Conservation (phyloP, 2,888 invertebrate species). For the Beris morrisii region DNA sequence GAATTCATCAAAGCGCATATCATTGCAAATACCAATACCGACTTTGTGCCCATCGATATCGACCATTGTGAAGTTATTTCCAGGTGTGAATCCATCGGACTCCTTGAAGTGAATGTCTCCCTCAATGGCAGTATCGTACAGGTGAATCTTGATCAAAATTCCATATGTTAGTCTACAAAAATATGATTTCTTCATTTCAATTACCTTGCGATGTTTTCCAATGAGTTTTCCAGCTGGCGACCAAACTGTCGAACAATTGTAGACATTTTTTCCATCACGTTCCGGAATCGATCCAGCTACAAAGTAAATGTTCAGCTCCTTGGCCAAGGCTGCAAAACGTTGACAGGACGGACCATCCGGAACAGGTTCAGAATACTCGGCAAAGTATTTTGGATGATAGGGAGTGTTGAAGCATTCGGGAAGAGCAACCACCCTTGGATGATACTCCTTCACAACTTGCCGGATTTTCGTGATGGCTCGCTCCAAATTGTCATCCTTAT, state of each 20-base stretch:
- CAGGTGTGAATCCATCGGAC: conserved; percentile 78
- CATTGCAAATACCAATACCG: conserved; percentile 95
- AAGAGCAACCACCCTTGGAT: conserved; percentile 67
- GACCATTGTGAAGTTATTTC: conserved; percentile 74
- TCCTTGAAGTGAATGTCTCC: conserved; percentile 88
- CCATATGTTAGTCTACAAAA: too few relatives aligned
- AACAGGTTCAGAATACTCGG: conserved; percentile 82
- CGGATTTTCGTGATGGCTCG: conserved; percentile 69
- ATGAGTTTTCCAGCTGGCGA: conserved; percentile 74
- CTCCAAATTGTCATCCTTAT: conserved; percentile 71
- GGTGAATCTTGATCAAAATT: conserved; percentile 69
- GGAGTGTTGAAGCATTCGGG: conserved; percentile 96
- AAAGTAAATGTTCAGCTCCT: conserved; percentile 73
- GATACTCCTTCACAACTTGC: conserved; percentile 64
- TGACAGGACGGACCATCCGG: conserved; percentile 77
- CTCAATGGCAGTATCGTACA: conserved; percentile 93
- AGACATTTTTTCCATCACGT: conserved; percentile 63
- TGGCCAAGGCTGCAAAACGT: conserved; percentile 73
- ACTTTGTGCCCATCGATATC: conserved; percentile 70
- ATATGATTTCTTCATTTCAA: conserved; percentile 9
- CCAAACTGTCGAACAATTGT: conserved; percentile 90
- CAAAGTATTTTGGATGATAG: conserved; percentile 79
- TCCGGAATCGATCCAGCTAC: conserved; percentile 93
- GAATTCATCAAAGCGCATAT: conserved; percentile 88
- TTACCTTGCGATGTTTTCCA: conserved; percentile 81